Evolutionary conservation across 2,888 invertebrate species (phyloP), one percentile per base, ranked within the genome.

Genomic region (Blera fallax): DNA sequence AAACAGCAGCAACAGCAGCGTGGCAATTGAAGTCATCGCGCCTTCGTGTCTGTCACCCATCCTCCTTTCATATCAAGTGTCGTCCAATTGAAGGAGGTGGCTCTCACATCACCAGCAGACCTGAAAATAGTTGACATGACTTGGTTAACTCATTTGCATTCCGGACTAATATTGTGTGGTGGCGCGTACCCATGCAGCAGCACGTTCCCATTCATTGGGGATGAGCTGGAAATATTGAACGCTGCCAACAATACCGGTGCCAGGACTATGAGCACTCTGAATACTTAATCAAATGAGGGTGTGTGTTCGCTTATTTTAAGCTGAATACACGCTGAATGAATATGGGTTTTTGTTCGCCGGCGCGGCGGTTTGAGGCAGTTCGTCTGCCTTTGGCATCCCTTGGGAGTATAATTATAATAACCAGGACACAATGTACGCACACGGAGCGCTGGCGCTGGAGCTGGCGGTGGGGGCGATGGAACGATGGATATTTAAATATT

Each of bases 121-220:
- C 27, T 67, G 37, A 45, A 83, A 73, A 78, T 67, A 73, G 67
- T 73, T 83, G 78, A 78, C 83, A 83, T 82, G 82, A 50, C 77
- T 83, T 73, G 83, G 78, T 83, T 60, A 78, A 56, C 83, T 78
- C 83, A 83, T 83, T 83, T 78, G 78, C 83, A 83, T 83, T 73
- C 72, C 50, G 43, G 58, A 67, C 78, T 72, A 65, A 78, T 72
- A 62, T 54, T 18, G 52, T 62, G 54, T 24, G 24, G 48, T 29
- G 18, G 56, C 24, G 56, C 50, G 62, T 37, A 34, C 48, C 27
- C 24, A 52, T 50, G 40, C 37, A 73, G 40, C 37, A 73, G 34
- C 40, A 45, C 60, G 50, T 40, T 50, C 62, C 43, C 37, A 43
- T 45, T 70, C 16, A 79, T 14, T 72, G 24, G 40, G 54, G 16